phyloP scores from a whole-genome alignment of 2,888 invertebrate species.

The Epirrita christyi region DNA sequence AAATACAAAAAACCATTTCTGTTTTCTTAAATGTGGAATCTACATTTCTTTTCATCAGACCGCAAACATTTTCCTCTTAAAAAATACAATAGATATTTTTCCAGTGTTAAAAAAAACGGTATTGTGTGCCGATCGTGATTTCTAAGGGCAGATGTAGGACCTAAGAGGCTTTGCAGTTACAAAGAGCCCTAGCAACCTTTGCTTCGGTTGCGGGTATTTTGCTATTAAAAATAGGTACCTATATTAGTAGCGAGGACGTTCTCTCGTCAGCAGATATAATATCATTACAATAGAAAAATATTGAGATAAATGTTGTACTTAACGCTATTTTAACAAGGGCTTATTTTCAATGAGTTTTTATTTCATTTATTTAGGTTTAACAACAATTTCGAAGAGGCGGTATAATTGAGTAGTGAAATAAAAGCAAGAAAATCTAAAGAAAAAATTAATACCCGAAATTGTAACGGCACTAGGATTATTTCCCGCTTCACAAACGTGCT shows the following conservation, averaged over 20 bases:
- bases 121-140: conserved; percentile 35
- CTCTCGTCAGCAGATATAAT: conserved; percentile 30
- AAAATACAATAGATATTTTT: conserved; percentile 29
- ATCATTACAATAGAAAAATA: conserved; percentile 26
- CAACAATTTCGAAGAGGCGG: no score
- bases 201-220: conserved; percentile 26
- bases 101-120: conserved; percentile 29
- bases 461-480: conserved; percentile 50
- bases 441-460: conserved; percentile 24
- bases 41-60: conserved; percentile 28
- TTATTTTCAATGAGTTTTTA: conserved; percentile 1
- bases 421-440: neutral
- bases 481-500: conserved; percentile 44
- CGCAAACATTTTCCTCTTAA: conserved; percentile 30
- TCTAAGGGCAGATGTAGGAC: conserved; percentile 32
- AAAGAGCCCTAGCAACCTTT: conserved; percentile 41
- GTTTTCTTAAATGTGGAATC: conserved; percentile 24
- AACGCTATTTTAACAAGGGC: conserved; percentile 2
- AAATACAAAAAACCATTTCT: conserved; percentile 22
- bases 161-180: conserved; percentile 40
- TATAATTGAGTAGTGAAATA: neutral
- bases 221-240: conserved; percentile 15
- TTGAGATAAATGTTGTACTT: conserved; percentile 2
- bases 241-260: conserved; percentile 20
- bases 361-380: no score